Percentiles rank a stretch among this genome's conserved stretches.
phyloP scores from a whole-genome alignment of 2,797 vertebrate genomes.

The Neopelma chrysocephalum region DNA sequence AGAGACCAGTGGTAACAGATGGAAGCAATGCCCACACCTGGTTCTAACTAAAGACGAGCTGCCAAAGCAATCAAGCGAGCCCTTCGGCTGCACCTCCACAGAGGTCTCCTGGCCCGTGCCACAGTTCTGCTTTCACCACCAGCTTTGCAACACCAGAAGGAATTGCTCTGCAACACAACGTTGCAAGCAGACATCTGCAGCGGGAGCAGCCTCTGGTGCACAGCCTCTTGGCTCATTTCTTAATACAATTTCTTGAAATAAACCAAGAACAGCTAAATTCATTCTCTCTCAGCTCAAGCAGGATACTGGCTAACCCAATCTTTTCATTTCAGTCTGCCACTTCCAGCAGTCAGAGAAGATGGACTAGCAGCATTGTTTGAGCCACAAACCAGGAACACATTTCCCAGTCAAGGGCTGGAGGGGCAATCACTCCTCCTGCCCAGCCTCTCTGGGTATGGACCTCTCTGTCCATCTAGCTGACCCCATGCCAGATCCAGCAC shows the following conservation, averaged over 20 bases:
- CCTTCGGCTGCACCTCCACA: background rate
- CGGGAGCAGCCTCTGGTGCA: background rate
- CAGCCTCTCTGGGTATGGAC: background rate
- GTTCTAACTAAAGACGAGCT: background rate
- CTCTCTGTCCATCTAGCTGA: background rate
- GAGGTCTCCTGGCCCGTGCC: background rate
- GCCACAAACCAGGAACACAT: background rate
- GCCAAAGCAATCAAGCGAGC: background rate
- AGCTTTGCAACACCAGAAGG: background rate
- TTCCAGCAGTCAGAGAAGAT: background rate
- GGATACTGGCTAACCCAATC: background rate
- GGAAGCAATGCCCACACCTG: background rate
- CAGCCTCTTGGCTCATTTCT: background rate
- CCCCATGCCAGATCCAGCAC: background rate
- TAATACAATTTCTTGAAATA: background rate
- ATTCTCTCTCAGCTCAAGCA: background rate
- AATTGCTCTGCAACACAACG: background rate
- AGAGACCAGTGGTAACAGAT: background rate
- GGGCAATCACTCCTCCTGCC: background rate
- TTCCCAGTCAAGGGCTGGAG: background rate
- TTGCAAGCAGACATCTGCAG: background rate
- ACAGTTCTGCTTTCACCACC: background rate
- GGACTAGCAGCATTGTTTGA: background rate
- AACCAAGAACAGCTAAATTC: background rate
- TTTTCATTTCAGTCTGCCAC: background rate